These are phyloP conservation scores for Acanthurus lineatus DNA, from an alignment of 2,797 vertebrate genomes.

Conservation along the genomic window DNA sequence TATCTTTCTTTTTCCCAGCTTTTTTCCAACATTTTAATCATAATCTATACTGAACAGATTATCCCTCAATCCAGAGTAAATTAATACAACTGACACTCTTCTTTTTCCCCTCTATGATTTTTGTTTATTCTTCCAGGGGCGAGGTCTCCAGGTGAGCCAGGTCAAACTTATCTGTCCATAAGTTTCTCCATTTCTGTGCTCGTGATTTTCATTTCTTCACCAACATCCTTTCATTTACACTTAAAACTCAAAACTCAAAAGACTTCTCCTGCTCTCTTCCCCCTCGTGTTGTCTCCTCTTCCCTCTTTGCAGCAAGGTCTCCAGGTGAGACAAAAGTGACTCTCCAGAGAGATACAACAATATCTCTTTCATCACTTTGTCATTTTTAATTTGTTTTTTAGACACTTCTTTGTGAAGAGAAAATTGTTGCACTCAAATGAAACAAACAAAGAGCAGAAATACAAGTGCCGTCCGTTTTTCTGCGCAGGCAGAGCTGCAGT, in stretches of 20 bases:
- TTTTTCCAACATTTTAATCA: conserved; percentile 46
- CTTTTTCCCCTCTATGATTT: conserved; percentile 67
- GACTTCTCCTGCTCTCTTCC: conserved; percentile 11
- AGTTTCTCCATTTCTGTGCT: conserved; percentile 31
- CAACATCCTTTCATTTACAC: conserved; percentile 39
- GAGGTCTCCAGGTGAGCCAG: conserved; percentile 86
- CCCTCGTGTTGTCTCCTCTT: conserved; percentile 40
- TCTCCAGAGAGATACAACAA: conserved; percentile 61
- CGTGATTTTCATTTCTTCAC: conserved; percentile 40
- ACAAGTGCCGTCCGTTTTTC: conserved; percentile 58
- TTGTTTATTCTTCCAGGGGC: conserved; percentile 67
- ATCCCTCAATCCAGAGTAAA: conserved; percentile 17
- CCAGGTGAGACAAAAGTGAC: conserved; percentile 81
- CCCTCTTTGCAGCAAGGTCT: conserved; percentile 79
- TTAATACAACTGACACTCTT: conserved; percentile 56
- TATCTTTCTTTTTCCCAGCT: conserved; percentile 36
- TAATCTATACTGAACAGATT: conserved; percentile 46
- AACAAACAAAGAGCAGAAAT: conserved; percentile 58
- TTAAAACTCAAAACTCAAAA: conserved; percentile 31
- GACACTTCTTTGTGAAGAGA: conserved; percentile 6
- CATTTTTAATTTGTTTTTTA: neutral
- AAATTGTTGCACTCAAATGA: conserved; percentile 26
- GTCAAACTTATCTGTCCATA: conserved; percentile 64
- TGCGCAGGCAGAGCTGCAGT: conserved; percentile 29
- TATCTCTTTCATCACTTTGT: conserved; percentile 51